Percentiles rank a stretch among this genome's conserved stretches.
Evolutionary conservation across 2,113 vertebrate genomes (phyloP).

Genomic region (Oxyruncus cristatus): DNA sequence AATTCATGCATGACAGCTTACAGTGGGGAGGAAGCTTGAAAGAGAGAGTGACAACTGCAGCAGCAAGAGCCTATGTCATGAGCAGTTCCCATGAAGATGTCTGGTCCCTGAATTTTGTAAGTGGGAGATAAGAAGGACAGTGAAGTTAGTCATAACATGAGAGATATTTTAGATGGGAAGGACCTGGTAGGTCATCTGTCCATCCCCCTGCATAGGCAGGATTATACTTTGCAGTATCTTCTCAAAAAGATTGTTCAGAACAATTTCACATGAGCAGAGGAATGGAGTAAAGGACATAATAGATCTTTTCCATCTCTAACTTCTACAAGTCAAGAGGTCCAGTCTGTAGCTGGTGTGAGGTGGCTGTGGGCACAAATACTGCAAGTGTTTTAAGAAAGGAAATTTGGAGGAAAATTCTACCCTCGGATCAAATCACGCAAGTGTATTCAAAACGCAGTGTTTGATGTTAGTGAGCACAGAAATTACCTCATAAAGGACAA

Average conservation of each 20-base stretch:
- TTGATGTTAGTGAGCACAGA: not conserved
- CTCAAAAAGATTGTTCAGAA: slow-evolving; percentile 49
- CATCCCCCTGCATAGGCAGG: slow-evolving; percentile 32
- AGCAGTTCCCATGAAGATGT: not conserved
- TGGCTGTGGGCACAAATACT: not conserved
- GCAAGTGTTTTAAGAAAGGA: not conserved
- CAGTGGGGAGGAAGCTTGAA: not conserved
- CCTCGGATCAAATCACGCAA: not conserved
- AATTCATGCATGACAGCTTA: not conserved
- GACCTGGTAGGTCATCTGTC: slow-evolving; percentile 50
- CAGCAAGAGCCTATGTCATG: not conserved
- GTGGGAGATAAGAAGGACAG: slow-evolving; percentile 48
- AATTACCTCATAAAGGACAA: not conserved
- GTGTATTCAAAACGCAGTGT: not conserved
- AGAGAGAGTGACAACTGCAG: not conserved
- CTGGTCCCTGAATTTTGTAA: slow-evolving; percentile 10
- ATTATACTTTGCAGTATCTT: slow-evolving; percentile 49
- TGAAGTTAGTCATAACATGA: slow-evolving; percentile 29
- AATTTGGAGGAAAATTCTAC: not conserved
- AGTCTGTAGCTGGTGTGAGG: not conserved
- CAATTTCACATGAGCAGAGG: slow-evolving; percentile 61
- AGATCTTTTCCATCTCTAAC: slow-evolving; percentile 65
- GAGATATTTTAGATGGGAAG: slow-evolving; percentile 69
- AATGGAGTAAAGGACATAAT: slow-evolving; percentile 62
- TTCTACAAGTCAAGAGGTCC: slow-evolving; percentile 28